Evolutionary conservation across 1,140 invertebrate genomes (phyloP).

Genomic region (Tetragonula clypearis): DNA sequence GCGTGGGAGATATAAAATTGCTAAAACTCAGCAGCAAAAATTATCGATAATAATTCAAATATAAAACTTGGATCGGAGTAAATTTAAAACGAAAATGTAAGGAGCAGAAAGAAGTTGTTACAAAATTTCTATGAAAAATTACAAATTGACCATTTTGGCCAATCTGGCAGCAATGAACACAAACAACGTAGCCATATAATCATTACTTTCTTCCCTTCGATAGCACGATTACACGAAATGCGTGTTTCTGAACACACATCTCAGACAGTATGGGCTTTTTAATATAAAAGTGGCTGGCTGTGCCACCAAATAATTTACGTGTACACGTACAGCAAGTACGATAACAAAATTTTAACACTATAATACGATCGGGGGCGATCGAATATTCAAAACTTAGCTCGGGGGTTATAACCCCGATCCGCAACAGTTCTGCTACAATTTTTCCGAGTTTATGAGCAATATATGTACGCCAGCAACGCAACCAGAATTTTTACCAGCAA

Average conservation of each 20-base stretch:
- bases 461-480: neutral
- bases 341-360: neutral
- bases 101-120: too few relatives aligned
- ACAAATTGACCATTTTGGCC: too few relatives aligned
- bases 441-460: conserved; percentile 18
- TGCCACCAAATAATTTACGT: neutral
- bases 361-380: neutral
- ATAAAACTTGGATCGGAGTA: too few relatives aligned
- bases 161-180: too few relatives aligned
- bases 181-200: too few relatives aligned
- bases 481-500: conserved; percentile 31
- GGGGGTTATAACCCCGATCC: conserved; percentile 6
- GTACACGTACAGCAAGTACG: neutral
- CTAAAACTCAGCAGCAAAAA: too few relatives aligned
- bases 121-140: too few relatives aligned
- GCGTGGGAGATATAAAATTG: too few relatives aligned
- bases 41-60: too few relatives aligned
- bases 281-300: neutral
- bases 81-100: too few relatives aligned
- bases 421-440: neutral
- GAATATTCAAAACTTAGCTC: conserved; percentile 24
- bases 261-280: neutral
- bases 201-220: neutral
- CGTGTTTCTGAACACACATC: neutral
- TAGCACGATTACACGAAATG: neutral